phyloP scores from a whole-genome alignment of 2,113 vertebrate genomes.

The Apteryx owenii region DNA sequence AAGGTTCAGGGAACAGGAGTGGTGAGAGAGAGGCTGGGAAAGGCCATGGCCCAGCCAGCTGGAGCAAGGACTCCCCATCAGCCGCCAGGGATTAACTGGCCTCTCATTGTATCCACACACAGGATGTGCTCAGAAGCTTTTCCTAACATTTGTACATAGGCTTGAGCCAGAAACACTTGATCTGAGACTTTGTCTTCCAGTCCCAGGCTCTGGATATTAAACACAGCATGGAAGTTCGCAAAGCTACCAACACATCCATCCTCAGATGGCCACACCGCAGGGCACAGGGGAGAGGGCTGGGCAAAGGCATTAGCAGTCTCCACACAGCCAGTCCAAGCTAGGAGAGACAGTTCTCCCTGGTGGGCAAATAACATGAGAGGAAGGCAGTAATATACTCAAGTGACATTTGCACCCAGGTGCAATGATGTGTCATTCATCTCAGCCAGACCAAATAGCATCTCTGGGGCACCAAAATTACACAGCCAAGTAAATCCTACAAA shows the following conservation, averaged over 20 bases:
- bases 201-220: not conserved
- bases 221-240: not conserved
- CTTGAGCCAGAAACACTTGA: not conserved
- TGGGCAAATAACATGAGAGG: constrained; percentile 19
- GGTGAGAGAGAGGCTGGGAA: constrained; percentile 12
- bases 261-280: not conserved
- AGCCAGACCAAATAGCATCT: constrained; percentile 50
- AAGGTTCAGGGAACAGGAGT: not conserved
- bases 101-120: not conserved
- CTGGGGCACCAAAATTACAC: constrained; percentile 52
- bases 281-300: fast-evolving
- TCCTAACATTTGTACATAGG: not conserved
- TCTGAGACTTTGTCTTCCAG: not conserved
- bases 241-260: fast-evolving
- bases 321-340: not conserved
- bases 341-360: not conserved
- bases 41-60: not conserved
- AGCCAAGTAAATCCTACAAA: constrained; percentile 54
- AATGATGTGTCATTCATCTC: constrained; percentile 25
- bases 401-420: constrained; percentile 41
- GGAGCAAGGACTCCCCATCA: not conserved
- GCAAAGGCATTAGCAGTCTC: not conserved
- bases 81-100: not conserved
- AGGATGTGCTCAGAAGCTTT: not conserved
- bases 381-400: not conserved